Conservation (phyloP, 1,140 invertebrate species). For the Chrysomallon squamiferum region DNA sequence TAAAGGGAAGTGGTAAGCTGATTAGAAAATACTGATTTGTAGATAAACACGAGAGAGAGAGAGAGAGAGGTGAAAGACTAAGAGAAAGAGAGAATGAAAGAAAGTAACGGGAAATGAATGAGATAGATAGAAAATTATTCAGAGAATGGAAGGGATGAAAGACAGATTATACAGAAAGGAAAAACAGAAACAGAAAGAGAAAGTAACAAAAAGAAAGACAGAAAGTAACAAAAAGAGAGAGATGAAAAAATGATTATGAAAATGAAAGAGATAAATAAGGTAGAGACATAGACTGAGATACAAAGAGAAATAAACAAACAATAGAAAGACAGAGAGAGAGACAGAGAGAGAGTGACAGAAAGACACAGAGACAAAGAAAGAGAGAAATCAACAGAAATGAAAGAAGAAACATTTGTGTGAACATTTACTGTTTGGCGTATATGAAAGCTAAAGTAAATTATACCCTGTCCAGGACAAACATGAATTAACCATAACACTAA, state of each 20-base stretch:
- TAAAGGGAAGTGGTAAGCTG: no score
- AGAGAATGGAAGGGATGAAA: constrained; percentile 14
- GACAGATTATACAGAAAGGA: no score
- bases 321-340: constrained; percentile 18
- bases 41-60: no score
- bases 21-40: no score
- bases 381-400: constrained; percentile 14
- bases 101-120: constrained; percentile 1
- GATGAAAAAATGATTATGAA: not conserved
- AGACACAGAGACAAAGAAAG: constrained; percentile 15
- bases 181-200: constrained; percentile 12
- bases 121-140: constrained; percentile 1
- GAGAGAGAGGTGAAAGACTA: not conserved
- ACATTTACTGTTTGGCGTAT: no score
- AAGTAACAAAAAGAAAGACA: not conserved
- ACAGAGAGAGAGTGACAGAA: constrained; percentile 9
- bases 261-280: not conserved
- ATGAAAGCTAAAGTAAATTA: no score
- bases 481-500: no score
- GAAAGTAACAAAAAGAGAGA: constrained; percentile 3
- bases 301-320: constrained; percentile 5
- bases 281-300: constrained; percentile 3
- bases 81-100: constrained; percentile 3
- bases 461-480: no score
- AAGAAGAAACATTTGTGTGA: no score